phyloP scores from a whole-genome alignment of 2,113 vertebrate species.

The Amazona guildingii region DNA sequence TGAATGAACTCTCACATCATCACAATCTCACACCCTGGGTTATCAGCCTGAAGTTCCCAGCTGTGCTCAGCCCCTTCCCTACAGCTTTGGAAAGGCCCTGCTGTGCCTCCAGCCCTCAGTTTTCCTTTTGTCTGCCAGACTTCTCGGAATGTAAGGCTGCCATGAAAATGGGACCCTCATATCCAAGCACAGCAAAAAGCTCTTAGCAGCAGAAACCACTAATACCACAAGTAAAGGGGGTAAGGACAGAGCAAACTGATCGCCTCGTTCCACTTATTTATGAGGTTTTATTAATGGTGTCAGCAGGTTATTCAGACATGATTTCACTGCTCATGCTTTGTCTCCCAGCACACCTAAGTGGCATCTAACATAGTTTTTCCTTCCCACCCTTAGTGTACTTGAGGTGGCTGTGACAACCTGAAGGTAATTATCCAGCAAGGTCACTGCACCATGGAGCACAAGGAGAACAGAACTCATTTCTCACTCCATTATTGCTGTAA shows the following conservation, averaged over 20 bases:
- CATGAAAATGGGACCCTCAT: fast-evolving
- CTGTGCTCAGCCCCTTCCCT: not conserved
- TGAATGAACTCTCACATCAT: not conserved
- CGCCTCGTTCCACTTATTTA: not conserved
- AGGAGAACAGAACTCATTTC: not conserved
- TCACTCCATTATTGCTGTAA: not conserved
- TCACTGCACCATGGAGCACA: not conserved
- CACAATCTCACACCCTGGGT: not conserved
- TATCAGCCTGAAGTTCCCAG: not conserved
- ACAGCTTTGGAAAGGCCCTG: not conserved
- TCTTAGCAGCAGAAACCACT: not conserved
- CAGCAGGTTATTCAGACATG: not conserved
- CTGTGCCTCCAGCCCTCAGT: not conserved
- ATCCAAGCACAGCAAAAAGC: not conserved
- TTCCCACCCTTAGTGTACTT: not conserved
- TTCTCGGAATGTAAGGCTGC: fast-evolving
- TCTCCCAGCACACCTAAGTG: not conserved
- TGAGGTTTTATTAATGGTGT: not conserved
- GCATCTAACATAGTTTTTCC: not conserved
- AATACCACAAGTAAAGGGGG: not conserved
- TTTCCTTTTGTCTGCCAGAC: not conserved
- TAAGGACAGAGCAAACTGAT: not conserved
- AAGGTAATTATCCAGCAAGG: slow-evolving; percentile 49
- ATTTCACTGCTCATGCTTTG: not conserved
- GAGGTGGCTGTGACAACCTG: not conserved